These are phyloP conservation scores for Sycophaga agraensis DNA, from an alignment of 1,140 invertebrate species.

Conservation along the genomic window DNA sequence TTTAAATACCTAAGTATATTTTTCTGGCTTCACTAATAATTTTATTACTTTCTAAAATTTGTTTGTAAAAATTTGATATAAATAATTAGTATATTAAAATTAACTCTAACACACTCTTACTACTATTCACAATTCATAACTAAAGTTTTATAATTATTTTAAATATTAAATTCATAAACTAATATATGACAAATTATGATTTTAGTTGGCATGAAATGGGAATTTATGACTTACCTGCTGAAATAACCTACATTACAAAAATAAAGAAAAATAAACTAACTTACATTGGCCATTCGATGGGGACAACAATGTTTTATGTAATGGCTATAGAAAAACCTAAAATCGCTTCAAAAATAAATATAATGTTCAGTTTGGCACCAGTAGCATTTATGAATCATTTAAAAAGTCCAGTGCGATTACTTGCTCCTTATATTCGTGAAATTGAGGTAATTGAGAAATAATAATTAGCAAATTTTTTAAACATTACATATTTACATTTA, in stretches of 20 bases:
- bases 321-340: slow-evolving; percentile 62
- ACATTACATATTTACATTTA: too few species aligned
- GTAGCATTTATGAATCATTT: slow-evolving; percentile 71
- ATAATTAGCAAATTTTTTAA: too few species aligned
- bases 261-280: slow-evolving; percentile 43
- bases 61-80: too few species aligned
- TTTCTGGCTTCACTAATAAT: too few species aligned
- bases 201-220: slow-evolving; percentile 69
- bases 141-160: too few species aligned
- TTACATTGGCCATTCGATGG: slow-evolving; percentile 68
- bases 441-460: slow-evolving; percentile 57
- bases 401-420: slow-evolving; percentile 64
- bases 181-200: too few species aligned
- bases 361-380: slow-evolving; percentile 72
- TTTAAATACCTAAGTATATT: too few species aligned
- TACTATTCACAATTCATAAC: too few species aligned
- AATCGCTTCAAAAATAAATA: slow-evolving; percentile 52
- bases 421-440: slow-evolving; percentile 62
- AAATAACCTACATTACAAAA: slow-evolving; percentile 61
- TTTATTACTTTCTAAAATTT: too few species aligned
- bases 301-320: slow-evolving; percentile 63
- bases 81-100: too few species aligned
- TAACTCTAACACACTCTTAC: too few species aligned
- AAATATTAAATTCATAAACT: too few species aligned
- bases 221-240: slow-evolving; percentile 64